Evolutionary conservation across 2,113 vertebrate genomes (phyloP), one percentile per base, ranked within the genome.

Genomic region (Todiramphus chloris): DNA sequence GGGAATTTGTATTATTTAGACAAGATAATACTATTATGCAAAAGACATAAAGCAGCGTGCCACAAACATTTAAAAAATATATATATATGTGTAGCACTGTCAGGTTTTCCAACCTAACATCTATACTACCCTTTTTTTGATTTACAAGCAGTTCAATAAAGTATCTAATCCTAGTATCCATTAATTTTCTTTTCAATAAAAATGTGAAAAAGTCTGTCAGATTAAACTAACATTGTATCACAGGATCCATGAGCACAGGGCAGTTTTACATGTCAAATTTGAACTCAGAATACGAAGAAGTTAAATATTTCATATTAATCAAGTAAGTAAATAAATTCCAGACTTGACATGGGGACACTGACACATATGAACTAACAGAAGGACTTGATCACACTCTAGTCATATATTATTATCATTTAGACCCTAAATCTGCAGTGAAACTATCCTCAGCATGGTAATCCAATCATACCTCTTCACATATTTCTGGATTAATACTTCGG

Each of bases 131-230:
- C 28, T 51, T 83, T 15, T 79, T 92, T 44, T 93, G 30, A 82
- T 92, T 94, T 95, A 89, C 50, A 89, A 91, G 58, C 14, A 62
- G 37, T 75, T 87, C 56, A 68, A 46, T 50, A 39, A 90, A 84
- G n/a, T 55, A 81, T 67, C 66, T 76, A 53, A 58, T 82, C 21
- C 53, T 28, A 92, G 13, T 50, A 76, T 82, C 89, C 77, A 81
- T 89, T 63, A 68, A 68, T 94, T 94, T 90, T 90, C 69, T 68
- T 87, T 76, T 89, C 37, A 89, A 75, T 73, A 87, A 91, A 96
- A 67, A 59, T 43, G 24, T 35, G 81, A 80, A 16, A 83, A 89
- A 35, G 9, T 9, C 11, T 64, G 48, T 67, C 60, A 89, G 51
- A 86, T 75, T 33, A 80, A 94, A 95, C 50, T 50, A 94, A 78